Percentiles rank a stretch among this genome's conserved stretches.
phyloP scores from a whole-genome alignment of 2,888 invertebrate genomes.

The Melinaea menophilus region DNA sequence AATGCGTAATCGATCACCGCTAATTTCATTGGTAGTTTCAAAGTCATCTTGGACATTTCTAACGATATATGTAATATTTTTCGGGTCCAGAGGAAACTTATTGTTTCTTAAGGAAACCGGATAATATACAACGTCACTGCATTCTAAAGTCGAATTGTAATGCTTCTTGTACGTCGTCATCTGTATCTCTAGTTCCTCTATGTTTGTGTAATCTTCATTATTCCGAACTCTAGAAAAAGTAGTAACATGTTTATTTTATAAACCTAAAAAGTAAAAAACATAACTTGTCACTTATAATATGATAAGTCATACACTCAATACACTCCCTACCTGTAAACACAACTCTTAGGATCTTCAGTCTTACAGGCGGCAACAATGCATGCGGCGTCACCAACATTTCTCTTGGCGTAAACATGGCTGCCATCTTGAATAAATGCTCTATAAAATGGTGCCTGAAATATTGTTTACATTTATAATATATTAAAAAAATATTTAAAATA shows the following conservation, averaged over 20 bases:
- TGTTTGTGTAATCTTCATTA: constrained; percentile 54
- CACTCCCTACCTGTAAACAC: constrained; percentile 56
- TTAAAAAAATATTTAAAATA: too few species aligned
- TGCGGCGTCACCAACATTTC: constrained; percentile 49
- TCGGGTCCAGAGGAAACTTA: constrained; percentile 65
- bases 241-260: constrained; percentile 11
- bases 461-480: not conserved
- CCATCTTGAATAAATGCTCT: constrained; percentile 72
- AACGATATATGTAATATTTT: constrained; percentile 48
- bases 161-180: constrained; percentile 58
- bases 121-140: constrained; percentile 65
- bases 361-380: constrained; percentile 65
- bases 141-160: constrained; percentile 53
- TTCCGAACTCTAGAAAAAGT: constrained; percentile 61
- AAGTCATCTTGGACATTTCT: constrained; percentile 3
- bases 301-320: too few species aligned
- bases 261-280: not conserved
- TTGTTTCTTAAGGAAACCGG: constrained; percentile 70
- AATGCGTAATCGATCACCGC: constrained; percentile 37
- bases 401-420: constrained; percentile 54
- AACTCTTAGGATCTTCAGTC: constrained; percentile 55
- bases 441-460: constrained; percentile 54
- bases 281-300: too few species aligned
- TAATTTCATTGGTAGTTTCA: constrained; percentile 18
- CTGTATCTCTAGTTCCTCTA: constrained; percentile 65